These are phyloP conservation scores for Cardiocondyla obscurior DNA, from an alignment of 1,140 invertebrate species.

Conservation along the genomic window DNA sequence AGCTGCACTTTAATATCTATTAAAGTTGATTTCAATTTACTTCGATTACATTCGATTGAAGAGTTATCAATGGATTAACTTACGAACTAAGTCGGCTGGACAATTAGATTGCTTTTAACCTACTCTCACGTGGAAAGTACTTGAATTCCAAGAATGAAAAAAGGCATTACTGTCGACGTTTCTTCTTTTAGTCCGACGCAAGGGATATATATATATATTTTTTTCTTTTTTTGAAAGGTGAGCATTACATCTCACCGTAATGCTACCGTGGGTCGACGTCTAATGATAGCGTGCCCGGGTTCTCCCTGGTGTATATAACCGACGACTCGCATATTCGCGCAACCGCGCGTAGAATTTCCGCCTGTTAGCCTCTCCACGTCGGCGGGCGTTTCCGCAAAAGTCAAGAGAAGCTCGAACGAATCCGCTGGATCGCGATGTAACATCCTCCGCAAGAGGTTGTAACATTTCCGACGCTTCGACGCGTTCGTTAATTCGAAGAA, in stretches of 20 bases:
- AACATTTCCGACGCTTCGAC: slow-evolving; percentile 39
- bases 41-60: not conserved
- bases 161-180: not conserved
- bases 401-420: slow-evolving; percentile 43
- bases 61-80: slow-evolving; percentile 12
- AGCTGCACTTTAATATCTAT: not conserved
- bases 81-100: not conserved
- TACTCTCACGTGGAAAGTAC: not conserved
- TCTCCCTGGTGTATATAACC: not conserved
- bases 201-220: no score
- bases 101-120: slow-evolving; percentile 32
- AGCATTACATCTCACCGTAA: slow-evolving; percentile 30
- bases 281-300: slow-evolving; percentile 27
- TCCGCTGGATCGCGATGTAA: slow-evolving; percentile 35
- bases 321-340: slow-evolving; percentile 35
- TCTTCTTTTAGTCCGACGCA: not conserved
- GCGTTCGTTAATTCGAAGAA: slow-evolving; percentile 39
- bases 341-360: slow-evolving; percentile 59
- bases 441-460: slow-evolving; percentile 17
- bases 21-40: slow-evolving; percentile 9
- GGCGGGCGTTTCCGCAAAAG: slow-evolving; percentile 50
- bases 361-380: slow-evolving; percentile 62
- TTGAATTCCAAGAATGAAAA: slow-evolving; percentile 30
- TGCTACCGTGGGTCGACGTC: slow-evolving; percentile 34
- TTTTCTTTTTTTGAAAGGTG: slow-evolving; percentile 1